phyloP scores from a whole-genome alignment of 2,888 invertebrate species.

The Habrosyne pyritoides region DNA sequence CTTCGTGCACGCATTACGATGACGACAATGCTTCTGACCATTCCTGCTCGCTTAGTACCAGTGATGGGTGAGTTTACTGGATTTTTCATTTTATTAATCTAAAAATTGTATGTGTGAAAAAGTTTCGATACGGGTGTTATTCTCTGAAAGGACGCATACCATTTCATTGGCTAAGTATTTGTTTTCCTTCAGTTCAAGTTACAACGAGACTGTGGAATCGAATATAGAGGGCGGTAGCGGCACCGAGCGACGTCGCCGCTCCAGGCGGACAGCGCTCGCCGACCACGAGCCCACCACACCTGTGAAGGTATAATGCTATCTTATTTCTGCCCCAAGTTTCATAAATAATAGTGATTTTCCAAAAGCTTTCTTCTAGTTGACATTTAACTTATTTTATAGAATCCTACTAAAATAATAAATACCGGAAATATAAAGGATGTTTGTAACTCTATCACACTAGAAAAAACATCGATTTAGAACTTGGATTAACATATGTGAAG shows the following conservation, averaged over 20 bases:
- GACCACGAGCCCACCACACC: constrained; percentile 53
- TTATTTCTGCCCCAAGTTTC: too few species aligned
- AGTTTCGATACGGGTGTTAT: too few species aligned
- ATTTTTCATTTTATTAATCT: too few species aligned
- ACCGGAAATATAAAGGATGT: too few species aligned
- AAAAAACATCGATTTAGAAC: too few species aligned
- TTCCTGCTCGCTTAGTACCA: constrained; percentile 65
- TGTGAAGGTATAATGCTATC: constrained; percentile 42
- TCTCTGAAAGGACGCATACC: not conserved
- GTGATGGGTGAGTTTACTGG: constrained; percentile 60
- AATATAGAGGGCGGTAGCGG: constrained; percentile 63
- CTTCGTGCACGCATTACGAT: constrained; percentile 80
- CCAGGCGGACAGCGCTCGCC: constrained; percentile 34
- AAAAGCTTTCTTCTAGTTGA: too few species aligned
- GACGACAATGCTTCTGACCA: constrained; percentile 65
- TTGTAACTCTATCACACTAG: too few species aligned
- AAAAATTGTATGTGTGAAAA: too few species aligned
- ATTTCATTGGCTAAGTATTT: not conserved
- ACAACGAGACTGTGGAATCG: constrained; percentile 72
- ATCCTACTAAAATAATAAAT: too few species aligned
- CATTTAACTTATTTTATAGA: too few species aligned
- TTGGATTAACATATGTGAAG: too few species aligned
- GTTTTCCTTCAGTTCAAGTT: constrained; percentile 57
- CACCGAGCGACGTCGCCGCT: constrained; percentile 46
- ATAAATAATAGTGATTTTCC: too few species aligned